Evolutionary conservation across 1,140 invertebrate genomes (phyloP), one percentile per base, ranked within the genome.

Genomic region (Danaus melanippus): DNA sequence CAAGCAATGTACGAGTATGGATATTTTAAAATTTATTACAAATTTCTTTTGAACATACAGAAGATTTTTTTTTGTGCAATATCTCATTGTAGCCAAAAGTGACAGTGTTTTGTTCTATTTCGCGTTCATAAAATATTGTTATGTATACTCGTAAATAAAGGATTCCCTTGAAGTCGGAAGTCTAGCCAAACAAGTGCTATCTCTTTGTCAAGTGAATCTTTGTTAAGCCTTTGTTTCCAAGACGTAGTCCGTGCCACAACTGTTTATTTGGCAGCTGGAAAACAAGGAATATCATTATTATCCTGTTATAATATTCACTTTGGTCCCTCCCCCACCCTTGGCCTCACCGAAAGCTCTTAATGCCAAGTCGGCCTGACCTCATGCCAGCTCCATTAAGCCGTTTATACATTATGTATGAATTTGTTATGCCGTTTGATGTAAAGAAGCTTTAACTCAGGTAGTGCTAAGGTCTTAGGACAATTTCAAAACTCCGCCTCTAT

Each of bases 321-420:
- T 86, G 72, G 64, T 60, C 63, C 67, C 66, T 60, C 55, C 53
- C 66, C 64, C 54, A 60, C 50, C 67, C 66, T 59, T 59, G 64
- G 71, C 59, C 73, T 71, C 71, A 71, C 68, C 73, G 67, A 85
- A 79, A 83, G 81, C 83, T 86, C 79, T 86, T 86, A 86, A 86
- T 84, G 74, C 81, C 71, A 76, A 84, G 66, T 76, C 70, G 74
- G 76, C 69, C 78, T 86, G 83, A 84, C 83, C 80, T 84, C 80
- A 79, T 82, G 76, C 66, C 79, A 76, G 76, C 71, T 82, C 81
- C 83, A 86, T 86, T 84, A 86, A 84, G 79, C 79, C 79, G 76
- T 78, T 79, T 84, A 84, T 86, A 86, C 83, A 86, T 84, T 69
- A 86, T 86, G 78, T 84, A 86, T 86, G 83, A 86, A 84, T 86